Percentiles rank a stretch among this genome's conserved stretches.
Evolutionary conservation across 2,113 vertebrate species (phyloP).

Genomic region (Pedetes capensis): DNA sequence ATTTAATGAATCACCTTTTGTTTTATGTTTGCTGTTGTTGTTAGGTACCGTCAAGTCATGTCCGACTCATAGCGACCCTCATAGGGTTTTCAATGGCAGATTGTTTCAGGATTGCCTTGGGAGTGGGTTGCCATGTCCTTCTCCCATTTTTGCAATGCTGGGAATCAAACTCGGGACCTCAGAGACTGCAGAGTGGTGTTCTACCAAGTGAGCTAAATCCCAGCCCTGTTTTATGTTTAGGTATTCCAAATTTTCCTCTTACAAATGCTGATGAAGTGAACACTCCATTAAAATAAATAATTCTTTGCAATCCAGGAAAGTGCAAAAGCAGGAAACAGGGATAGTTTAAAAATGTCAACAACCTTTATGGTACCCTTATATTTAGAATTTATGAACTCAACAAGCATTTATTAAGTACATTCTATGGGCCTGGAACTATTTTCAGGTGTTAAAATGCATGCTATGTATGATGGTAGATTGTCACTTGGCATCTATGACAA

Average conservation of each 20-base stretch:
- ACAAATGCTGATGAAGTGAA: neutral
- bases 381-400: neutral
- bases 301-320: neutral
- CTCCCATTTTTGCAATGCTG: no score
- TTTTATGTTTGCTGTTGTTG: conserved; percentile 1
- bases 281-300: neutral
- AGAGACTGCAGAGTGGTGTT: no score
- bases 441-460: neutral
- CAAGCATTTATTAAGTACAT: neutral
- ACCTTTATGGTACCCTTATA: neutral
- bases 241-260: neutral
- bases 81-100: no score
- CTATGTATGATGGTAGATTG: neutral
- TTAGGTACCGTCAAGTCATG: no score
- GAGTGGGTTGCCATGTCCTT: no score
- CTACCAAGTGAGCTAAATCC: no score
- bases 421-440: neutral
- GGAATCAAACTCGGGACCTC: no score
- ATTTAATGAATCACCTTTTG: neutral
- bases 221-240: neutral
- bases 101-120: no score
- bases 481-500: neutral
- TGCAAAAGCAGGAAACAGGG: neutral
- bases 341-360: neutral
- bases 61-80: no score